A percentile compares a stretch with the other conserved stretches of the same genome.
phyloP scores from a whole-genome alignment of 2,113 vertebrate genomes.

The Erythrolamprus reginae region DNA sequence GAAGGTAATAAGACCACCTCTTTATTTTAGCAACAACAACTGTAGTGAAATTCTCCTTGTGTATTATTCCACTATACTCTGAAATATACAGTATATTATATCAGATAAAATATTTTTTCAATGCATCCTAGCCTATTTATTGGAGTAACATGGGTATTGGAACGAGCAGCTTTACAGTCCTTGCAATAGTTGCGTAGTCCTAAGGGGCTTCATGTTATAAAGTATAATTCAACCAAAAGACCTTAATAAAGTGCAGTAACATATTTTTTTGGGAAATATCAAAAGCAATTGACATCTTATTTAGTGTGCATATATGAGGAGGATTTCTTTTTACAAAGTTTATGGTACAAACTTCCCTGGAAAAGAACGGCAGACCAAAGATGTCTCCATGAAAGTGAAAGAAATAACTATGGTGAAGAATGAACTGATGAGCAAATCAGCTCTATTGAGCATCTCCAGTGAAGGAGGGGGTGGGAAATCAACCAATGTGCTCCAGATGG shows the following conservation, averaged over 20 bases:
- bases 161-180: background rate
- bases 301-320: background rate
- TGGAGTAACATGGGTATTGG: background rate
- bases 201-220: background rate
- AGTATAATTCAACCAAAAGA: background rate
- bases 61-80: background rate
- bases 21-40: background rate
- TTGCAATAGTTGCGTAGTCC: background rate
- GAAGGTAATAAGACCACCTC: background rate
- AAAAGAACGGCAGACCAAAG: background rate
- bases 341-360: background rate
- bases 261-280: background rate
- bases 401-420: background rate
- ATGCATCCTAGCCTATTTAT: background rate
- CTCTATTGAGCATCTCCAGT: background rate
- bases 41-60: background rate
- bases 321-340: background rate
- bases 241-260: background rate
- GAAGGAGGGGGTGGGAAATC: background rate
- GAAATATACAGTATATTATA: background rate
- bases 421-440: background rate
- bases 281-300: background rate
- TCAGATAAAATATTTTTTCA: background rate
- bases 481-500: background rate
- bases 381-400: background rate